These are phyloP conservation scores for Eriosoma lanigerum DNA, from an alignment of 1,140 invertebrate genomes.

Conservation along the genomic window DNA sequence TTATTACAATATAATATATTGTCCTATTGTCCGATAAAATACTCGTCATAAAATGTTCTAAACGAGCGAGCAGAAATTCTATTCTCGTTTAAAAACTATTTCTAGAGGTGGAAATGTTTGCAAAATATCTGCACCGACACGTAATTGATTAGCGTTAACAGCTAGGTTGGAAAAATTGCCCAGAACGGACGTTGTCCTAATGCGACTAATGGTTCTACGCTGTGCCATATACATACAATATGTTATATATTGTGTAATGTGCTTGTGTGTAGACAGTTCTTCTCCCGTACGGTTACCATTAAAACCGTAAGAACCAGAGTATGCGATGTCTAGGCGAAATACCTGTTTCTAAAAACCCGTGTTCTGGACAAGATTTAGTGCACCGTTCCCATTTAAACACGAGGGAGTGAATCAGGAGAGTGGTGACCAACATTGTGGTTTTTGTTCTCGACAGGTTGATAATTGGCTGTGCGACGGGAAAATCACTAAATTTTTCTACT, in stretches of 20 bases:
- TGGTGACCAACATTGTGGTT: neutral
- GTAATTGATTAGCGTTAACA: constrained; percentile 22
- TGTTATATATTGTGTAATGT: neutral
- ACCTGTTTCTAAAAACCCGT: neutral
- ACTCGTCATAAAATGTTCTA: too few relatives aligned
- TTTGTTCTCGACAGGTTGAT: constrained; percentile 25
- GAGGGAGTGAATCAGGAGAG: neutral
- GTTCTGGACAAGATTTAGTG: constrained; percentile 28
- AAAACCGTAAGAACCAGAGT: neutral
- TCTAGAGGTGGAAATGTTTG: too few relatives aligned
- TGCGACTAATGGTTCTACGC: constrained; percentile 12
- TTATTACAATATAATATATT: too few relatives aligned
- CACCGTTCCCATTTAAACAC: neutral
- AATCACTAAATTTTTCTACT: neutral
- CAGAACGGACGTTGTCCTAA: constrained; percentile 1
- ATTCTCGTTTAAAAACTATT: too few relatives aligned
- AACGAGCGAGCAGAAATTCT: too few relatives aligned
- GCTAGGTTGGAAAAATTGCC: constrained; percentile 1
- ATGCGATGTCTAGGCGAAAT: neutral
- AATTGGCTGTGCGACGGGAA: neutral
- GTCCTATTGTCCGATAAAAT: too few relatives aligned
- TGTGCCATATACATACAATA: neutral
- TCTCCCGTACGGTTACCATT: neutral
- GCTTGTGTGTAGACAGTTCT: neutral
- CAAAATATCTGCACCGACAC: neutral